Conservation (phyloP, 2,113 vertebrate genomes). For the Chionis minor region DNA sequence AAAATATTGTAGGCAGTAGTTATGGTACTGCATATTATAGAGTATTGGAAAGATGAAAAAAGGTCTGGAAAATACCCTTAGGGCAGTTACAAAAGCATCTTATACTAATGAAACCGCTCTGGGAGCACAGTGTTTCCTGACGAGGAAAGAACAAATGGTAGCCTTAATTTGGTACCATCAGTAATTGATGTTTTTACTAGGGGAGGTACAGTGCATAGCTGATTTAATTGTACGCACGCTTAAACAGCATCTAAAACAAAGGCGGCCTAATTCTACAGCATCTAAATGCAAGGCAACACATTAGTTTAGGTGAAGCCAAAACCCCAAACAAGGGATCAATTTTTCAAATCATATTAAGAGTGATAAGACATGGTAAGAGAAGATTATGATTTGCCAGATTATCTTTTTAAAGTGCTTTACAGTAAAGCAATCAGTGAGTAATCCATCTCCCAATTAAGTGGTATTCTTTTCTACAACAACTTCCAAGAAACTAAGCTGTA, state of each 20-base stretch:
- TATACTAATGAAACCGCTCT: neutral
- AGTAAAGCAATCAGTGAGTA: neutral
- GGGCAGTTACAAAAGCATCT: neutral
- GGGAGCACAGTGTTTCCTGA: neutral
- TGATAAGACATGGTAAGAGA: neutral
- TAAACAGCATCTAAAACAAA: neutral
- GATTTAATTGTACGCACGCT: neutral
- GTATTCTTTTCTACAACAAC: neutral
- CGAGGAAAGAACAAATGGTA: neutral
- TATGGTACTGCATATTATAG: neutral
- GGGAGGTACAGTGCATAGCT: neutral
- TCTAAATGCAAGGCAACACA: neutral
- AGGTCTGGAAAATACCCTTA: neutral
- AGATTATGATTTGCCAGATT: constrained; percentile 7
- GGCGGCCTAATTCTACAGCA: neutral
- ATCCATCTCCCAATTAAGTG: neutral
- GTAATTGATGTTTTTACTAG: neutral
- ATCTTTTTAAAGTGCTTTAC: constrained; percentile 21
- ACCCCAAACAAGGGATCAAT: neutral
- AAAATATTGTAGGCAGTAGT: neutral
- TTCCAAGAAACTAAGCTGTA: neutral
- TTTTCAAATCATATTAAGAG: constrained; percentile 17
- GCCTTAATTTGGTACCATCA: neutral
- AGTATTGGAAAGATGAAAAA: neutral
- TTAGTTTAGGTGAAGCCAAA: neutral